These are phyloP conservation scores for Drosophila aldrichi DNA, from an alignment of 2,888 invertebrate species.

Conservation along the genomic window DNA sequence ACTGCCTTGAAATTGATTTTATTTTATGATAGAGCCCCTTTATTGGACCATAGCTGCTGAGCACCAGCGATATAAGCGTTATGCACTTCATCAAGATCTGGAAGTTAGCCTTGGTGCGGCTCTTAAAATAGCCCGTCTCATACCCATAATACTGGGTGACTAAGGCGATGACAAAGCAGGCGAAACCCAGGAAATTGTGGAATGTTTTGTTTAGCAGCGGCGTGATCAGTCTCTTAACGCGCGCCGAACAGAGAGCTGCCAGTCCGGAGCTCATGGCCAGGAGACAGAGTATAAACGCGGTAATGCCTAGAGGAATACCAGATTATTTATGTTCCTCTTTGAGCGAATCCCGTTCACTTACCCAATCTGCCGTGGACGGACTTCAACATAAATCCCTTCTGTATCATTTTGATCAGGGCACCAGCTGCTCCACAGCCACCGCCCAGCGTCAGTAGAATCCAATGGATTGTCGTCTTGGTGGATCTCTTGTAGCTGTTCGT, in stretches of 20 bases:
- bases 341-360: conserved; percentile 39
- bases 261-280: conserved; percentile 80
- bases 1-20: conserved; percentile 56
- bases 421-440: conserved; percentile 81
- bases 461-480: conserved; percentile 83
- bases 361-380: conserved; percentile 80
- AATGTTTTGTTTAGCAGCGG: conserved; percentile 82
- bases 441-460: conserved; percentile 81
- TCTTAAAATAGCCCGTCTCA: conserved; percentile 77
- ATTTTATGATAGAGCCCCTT: conserved; percentile 71
- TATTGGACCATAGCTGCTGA: conserved; percentile 78
- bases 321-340: neutral
- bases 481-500: conserved; percentile 74
- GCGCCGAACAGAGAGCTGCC: conserved; percentile 75
- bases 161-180: conserved; percentile 80
- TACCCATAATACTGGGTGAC: conserved; percentile 83
- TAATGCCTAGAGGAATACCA: conserved; percentile 65
- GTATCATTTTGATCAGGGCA: conserved; percentile 77
- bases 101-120: conserved; percentile 64
- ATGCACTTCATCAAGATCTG: conserved; percentile 77
- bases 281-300: conserved; percentile 80
- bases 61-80: conserved; percentile 76
- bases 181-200: conserved; percentile 80
- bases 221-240: conserved; percentile 66
- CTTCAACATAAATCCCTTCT: conserved; percentile 71